Base-by-base conservation (phyloP, 2,888 invertebrate genomes). In the Strigamia transsilvanica region DNA sequence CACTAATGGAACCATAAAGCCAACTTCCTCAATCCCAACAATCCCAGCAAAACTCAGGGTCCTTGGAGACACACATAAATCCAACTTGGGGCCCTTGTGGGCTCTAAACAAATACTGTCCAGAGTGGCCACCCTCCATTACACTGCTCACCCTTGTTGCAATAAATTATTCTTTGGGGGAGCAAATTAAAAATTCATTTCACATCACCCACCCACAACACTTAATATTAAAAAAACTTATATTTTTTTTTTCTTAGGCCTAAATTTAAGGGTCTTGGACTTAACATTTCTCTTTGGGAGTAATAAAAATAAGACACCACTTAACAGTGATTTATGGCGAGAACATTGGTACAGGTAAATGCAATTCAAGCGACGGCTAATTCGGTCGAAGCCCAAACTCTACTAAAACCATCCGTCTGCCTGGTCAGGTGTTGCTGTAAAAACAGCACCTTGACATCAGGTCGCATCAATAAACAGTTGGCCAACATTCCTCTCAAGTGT, bases 61-160 rank as follows among this genome's bases (percentile, higher is more conserved):
- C 51, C 51, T 51, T 38, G 38, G 18, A 18, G 51, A 51, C 51
- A 18, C 2, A 5, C 51, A 18, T 51, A 51, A 51, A 51, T 51
- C 51, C 51, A 15, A 51, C 51, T 18, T 18, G 51, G 18, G 18
- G 51, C 18, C 51, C 51, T 51, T 51, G 51, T 51, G 51, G 12
- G 51, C 15, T 51, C n/a, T 10, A 51, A 51, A 51, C 51, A 51
- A 51, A 51, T 51, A 51, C 51, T 51, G 51, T 51, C 51, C n/a
- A n/a, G n/a, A n/a, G n/a, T n/a, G n/a, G n/a, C n/a, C 51, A 51
- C 51, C 51, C 51, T 51, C 51, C 51, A 51, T 51, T 51, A 51
- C 51, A 51, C 51, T 0, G 18, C 51, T 51, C 51, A 51, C 51
- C 51, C 51, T 51, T 51, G n/a, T 18, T 51, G 51, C 15, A 10